Percentiles rank a stretch among this genome's conserved stretches.
Evolutionary conservation across 2,888 invertebrate genomes (phyloP).

Genomic region (Anarsia innoxiella): DNA sequence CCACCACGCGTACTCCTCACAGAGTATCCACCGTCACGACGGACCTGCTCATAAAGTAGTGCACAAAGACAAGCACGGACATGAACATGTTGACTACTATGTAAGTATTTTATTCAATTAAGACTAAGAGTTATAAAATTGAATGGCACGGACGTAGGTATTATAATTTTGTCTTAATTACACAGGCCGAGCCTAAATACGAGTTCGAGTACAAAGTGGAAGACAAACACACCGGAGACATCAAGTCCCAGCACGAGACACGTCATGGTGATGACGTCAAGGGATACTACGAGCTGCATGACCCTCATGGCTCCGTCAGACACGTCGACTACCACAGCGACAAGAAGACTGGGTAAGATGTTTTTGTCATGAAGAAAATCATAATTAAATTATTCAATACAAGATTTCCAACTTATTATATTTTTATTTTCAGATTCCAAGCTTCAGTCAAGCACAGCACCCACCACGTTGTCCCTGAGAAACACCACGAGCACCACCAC

Average conservation of each 20-base stretch:
- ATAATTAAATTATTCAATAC: too few relatives aligned
- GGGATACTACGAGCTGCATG: conserved; percentile 50
- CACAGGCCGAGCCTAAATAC: conserved; percentile 49
- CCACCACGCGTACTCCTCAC: conserved; percentile 27
- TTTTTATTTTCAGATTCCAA: conserved; percentile 65
- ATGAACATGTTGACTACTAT: conserved; percentile 25
- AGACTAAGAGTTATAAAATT: too few relatives aligned
- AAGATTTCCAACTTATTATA: too few relatives aligned
- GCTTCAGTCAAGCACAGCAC: conserved; percentile 59
- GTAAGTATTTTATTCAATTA: too few relatives aligned
- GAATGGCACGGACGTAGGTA: too few relatives aligned
- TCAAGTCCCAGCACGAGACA: conserved; percentile 58
- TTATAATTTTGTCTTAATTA: too few relatives aligned
- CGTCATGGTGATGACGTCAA: conserved; percentile 57
- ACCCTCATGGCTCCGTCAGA: conserved; percentile 68
- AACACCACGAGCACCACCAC: conserved; percentile 25
- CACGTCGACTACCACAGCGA: conserved; percentile 69
- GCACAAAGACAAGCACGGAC: conserved; percentile 4
- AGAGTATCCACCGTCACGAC: conserved; percentile 30
- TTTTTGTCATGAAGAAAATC: background rate
- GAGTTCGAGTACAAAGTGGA: conserved; percentile 47
- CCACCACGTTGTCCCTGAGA: conserved; percentile 49
- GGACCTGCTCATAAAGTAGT: conserved; percentile 18
- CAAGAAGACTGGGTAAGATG: conserved; percentile 52
- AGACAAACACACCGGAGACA: conserved; percentile 68